Base-by-base conservation (phyloP, 1,140 invertebrate genomes). In the Helicoverpa zea region DNA sequence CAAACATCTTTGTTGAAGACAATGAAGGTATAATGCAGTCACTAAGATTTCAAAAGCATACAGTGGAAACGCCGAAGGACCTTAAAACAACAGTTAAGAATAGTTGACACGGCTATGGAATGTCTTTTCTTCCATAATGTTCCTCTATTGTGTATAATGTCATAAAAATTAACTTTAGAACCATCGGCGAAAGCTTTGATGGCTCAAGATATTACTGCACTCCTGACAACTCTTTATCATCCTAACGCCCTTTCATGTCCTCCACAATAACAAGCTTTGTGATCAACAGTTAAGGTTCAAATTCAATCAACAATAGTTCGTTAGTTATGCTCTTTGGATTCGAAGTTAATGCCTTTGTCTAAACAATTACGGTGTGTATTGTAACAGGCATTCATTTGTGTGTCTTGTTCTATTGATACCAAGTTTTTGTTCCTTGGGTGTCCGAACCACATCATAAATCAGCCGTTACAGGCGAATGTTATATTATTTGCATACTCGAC, bases 391-490 rank as follows among this genome's bases (percentile, higher is more conserved):
- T 91, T 93, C 93, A 93, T 94, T 94, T 92, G 85, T 89, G 89
- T 92, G 91, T 87, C 91, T 94, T 92, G 89, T 92, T 89, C 90
- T 92, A 90, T 94, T 92, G 90, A 93, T 88, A 85, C 84, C 64
- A 81, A 81, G 88, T 89, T 90, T 92, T 92, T 93, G 92, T 92
- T 90, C 85, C 77, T 79, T 90, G 88, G 89, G 89, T 92, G 90
- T 92, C 86, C 88, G 88, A 88, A 90, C 90, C 89, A 89, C 89
- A 91, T 90, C 92, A 94, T 94, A 93, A 94, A 94, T 94, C 93
- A 94, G 86, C 85, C 79, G 82, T 87, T 87, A 89, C 79, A 77
- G 80, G 70, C 47, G 61, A 81, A 75, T 73, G 76, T 78, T 78
- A 23, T 49, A 47, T 49, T 79, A 79, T 79, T 79, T 79, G 76